Base-by-base conservation (phyloP, 2,797 vertebrate genomes). In the Neosilurus hyrtlii region DNA sequence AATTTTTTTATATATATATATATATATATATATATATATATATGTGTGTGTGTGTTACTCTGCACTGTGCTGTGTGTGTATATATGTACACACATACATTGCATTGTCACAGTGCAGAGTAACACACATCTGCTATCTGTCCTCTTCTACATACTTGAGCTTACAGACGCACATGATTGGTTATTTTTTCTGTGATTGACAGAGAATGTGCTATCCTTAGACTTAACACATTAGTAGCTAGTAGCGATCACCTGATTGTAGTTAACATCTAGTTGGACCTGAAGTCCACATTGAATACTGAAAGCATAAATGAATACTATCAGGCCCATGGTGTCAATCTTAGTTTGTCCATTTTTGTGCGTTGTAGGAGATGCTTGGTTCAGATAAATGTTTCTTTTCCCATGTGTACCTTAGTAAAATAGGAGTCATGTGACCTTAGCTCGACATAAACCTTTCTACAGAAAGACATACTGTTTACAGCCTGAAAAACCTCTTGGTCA, bases 371-470 rank as follows among this genome's bases (percentile, higher is more conserved):
- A 83, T 35, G 35, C 18, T 67, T 75, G 57, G 63, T 63, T 51
- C 15, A 52, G 11, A 56, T 18, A 4, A 79, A 67, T 57, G 24
- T 52, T 4, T 30, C 2, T 70, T 35, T 57, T 9, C 24, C 0
- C 37, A 15, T 73, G 51, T 49, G 22, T 71, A 61, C 81, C 57
- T n/a, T 30, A 49, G 80, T 54, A 80, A 74, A 63, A 81, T 51
- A 54, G 68, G 70, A 75, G 86, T 85, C 87, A 89, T 81, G 14
- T 87, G 86, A 89, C 74, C 49, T 83, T 30, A 56, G 78, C 43
- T 83, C 81, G 82, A 84, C 70, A 30, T 83, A 35, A 59, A 80
- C 61, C 83, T 89, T 85, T 89, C 87, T 78, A 78, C 66, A 75
- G 66, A 20, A 52, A 24, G 75, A 4, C 54, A 9, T 37, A 24